A percentile compares a stretch with the other conserved stretches of the same genome.
These are phyloP conservation scores for Sandelia bainsii DNA, from an alignment of 2,797 vertebrate species.

Conservation along the genomic window DNA sequence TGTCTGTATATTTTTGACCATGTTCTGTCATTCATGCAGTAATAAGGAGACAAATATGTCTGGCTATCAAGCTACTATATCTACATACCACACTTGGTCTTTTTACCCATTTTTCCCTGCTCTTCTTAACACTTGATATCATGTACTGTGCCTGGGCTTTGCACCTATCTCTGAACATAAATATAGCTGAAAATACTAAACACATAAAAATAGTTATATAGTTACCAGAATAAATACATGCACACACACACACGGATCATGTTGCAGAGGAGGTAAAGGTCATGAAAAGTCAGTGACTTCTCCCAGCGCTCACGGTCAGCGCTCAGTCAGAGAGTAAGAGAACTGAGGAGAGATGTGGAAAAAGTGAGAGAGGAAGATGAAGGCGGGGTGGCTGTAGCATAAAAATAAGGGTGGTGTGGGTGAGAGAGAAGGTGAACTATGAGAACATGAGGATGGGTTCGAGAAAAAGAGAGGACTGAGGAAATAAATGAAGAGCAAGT, in stretches of 20 bases:
- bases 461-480: neutral
- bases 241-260: neutral
- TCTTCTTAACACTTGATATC: neutral
- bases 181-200: conserved; percentile 2
- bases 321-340: conserved; percentile 27
- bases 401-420: neutral
- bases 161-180: neutral
- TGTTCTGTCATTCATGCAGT: too few relatives aligned
- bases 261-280: conserved; percentile 69
- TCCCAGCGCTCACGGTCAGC: conserved; percentile 64
- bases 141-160: neutral
- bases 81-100: too few relatives aligned
- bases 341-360: neutral
- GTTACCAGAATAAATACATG: conserved; percentile 59
- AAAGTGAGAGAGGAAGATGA: conserved; percentile 1
- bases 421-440: neutral
- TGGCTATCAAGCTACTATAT: too few relatives aligned
- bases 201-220: conserved; percentile 40
- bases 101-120: too few relatives aligned
- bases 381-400: conserved; percentile 12
- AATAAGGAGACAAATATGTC: too few relatives aligned
- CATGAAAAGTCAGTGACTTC: conserved; percentile 71
- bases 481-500: conserved; percentile 16
- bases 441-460: conserved; percentile 6
- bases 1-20: too few relatives aligned